Percentiles rank a stretch among this genome's conserved stretches.
phyloP scores from a whole-genome alignment of 2,113 vertebrate genomes.

The Baryphthengus martii region DNA sequence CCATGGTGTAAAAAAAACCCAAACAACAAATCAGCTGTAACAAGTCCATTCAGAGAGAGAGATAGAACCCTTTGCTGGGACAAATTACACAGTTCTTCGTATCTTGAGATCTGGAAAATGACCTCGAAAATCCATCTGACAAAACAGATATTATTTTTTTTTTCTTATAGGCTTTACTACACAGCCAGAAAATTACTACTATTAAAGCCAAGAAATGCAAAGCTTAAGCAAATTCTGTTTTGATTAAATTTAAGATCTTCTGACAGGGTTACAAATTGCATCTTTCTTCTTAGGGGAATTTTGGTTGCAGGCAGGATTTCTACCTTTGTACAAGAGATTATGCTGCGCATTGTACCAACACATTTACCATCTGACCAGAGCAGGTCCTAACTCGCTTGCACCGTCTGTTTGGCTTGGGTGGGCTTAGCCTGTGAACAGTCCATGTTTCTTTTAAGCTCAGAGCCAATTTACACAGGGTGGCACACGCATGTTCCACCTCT shows the following conservation, averaged over 20 bases:
- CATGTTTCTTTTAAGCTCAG: not conserved
- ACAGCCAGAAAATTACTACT: not conserved
- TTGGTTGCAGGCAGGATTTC: not conserved
- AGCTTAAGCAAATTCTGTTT: not conserved
- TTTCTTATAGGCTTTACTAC: not conserved
- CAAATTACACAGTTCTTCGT: not conserved
- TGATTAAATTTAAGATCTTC: not conserved
- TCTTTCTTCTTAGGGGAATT: not conserved
- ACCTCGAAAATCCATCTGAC: not conserved
- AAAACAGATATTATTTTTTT: not conserved
- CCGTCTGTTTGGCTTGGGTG: not conserved
- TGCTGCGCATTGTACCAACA: not conserved
- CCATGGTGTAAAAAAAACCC: not conserved
- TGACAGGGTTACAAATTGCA: not conserved
- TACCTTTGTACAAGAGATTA: not conserved
- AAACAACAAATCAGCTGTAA: not conserved
- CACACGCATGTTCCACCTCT: not conserved
- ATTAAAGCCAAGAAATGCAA: not conserved
- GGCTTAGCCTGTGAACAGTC: not conserved
- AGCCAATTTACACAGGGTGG: not conserved
- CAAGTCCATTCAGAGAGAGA: not conserved
- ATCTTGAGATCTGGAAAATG: not conserved
- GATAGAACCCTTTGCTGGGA: not conserved
- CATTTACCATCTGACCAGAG: not conserved
- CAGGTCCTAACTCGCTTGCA: accelerated